Base-by-base conservation (phyloP, 2,113 vertebrate species). In the Narcine bancroftii region DNA sequence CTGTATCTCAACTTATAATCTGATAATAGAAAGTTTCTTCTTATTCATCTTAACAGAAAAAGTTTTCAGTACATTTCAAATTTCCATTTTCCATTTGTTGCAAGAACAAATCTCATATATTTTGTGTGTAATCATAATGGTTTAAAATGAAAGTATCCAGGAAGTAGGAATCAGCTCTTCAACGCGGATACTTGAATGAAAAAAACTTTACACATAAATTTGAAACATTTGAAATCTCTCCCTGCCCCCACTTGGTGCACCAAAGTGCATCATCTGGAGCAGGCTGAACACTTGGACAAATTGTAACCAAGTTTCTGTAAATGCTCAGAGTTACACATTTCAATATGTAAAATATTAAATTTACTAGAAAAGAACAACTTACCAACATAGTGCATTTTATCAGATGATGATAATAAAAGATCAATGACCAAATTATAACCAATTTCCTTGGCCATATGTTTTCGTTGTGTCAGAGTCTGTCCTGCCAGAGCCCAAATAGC, bases 321-420 rank as follows among this genome's bases (percentile, higher is more conserved):
- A 24, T 69, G 53, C 53, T 60, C 36, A n/a, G 50, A 56, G 65
- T 47, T 71, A 66, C 65, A 45, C 47, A 69, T 45, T 69, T 13
- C 42, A 91, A 33, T 91, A 1, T 29, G 26, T 89, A 19, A 65
- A 89, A 87, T 50, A 87, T 63, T 56, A 87, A 60, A n/a, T 11
- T 69, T 91, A 45, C 5, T 71, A 47, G 89, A 69, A 79, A 60
- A 45, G 2, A 36, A 60, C 11, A 56, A 93, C 96, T 94, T 94
- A 97, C 96, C 96, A 71, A 97, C 96, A 56, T 95, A 95, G 92
- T 96, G 96, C 96, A 97, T 96, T 93, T 95, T 97, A 93, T 96
- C 96, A 29, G 96, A 97, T 26, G 96, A 93, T 11, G 96, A 96
- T 63, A 96, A 92, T 92, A 97, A 95, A 95, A 97, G 95, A 60